phyloP scores from a whole-genome alignment of 2,888 invertebrate genomes.

The Halictus quadricinctus region DNA sequence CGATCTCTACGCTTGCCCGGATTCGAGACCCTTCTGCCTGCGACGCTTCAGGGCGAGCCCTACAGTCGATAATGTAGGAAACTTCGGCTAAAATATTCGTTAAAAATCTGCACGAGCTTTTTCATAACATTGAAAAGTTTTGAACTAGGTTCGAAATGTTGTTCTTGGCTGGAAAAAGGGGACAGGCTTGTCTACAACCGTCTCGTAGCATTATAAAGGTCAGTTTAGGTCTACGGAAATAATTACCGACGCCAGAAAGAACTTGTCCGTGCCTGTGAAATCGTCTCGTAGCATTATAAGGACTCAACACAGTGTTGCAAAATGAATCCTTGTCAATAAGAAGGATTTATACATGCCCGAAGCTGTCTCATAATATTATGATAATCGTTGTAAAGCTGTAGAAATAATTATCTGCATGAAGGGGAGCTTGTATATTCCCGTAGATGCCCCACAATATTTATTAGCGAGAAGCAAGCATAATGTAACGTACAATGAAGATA shows the following conservation, averaged over 20 bases:
- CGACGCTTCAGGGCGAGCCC: neutral
- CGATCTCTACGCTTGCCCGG: conserved; percentile 14
- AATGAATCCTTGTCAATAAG: too few species aligned
- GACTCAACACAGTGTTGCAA: too few species aligned
- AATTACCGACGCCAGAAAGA: neutral
- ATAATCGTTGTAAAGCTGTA: too few species aligned
- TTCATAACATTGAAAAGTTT: neutral
- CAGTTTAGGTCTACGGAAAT: neutral
- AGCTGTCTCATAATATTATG: too few species aligned
- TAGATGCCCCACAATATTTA: neutral
- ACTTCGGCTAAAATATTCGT: neutral
- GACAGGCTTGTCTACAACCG: neutral
- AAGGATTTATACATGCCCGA: too few species aligned
- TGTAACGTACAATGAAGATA: neutral
- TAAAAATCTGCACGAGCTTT: neutral
- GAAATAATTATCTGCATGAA: too few species aligned
- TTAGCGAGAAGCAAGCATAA: neutral
- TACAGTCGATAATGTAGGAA: neutral
- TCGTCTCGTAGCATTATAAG: neutral
- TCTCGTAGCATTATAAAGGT: neutral
- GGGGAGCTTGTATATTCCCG: too few species aligned
- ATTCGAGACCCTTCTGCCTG: conserved; percentile 19
- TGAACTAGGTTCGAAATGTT: neutral
- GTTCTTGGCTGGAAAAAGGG: neutral
- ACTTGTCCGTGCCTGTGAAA: neutral